Base-by-base conservation (phyloP, 1,140 invertebrate species). In the Plutomurus gul region DNA sequence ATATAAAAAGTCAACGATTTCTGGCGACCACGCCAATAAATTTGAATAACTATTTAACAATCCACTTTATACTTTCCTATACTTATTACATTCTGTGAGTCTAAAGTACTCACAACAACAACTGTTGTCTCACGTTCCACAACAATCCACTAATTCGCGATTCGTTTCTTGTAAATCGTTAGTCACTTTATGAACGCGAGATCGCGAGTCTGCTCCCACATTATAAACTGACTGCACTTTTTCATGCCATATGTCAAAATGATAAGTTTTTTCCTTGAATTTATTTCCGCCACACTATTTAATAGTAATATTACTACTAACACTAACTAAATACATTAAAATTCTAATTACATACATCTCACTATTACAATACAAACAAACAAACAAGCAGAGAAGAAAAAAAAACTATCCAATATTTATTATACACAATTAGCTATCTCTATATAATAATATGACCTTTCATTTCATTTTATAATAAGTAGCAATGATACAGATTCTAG, bases 11-110 rank as follows among this genome's bases (percentile, higher is more conserved):
- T 60, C 51, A n/a, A 60, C 13, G 25, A 33, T 65, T 65, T 56
- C 36, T 65, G 30, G 56, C 56, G 56, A 65, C 16, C 30, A 65
- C 56, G 56, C 56, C 56, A 65, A 33, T 65, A 65, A 65, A 65
- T 65, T 65, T 36, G 56, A 65, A 65, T 65, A n/a, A n/a, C n/a
- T n/a, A 65, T 65, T 65, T 65, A 33, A 30, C 56, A 30, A 65
- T 33, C 16, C 25, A 27, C 1, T 56, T 2, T 13, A 27, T 56
- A 30, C 49, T 27, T 13, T 27, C 7, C 20, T 56, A 25, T 51
- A 22, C 20, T 10, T 10, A 27, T n/a, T n/a, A n/a, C n/a, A n/a
- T n/a, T n/a, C n/a, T n/a, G n/a, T n/a, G n/a, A n/a, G n/a, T n/a
- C n/a, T n/a, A n/a, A n/a, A n/a, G n/a, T n/a, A n/a, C n/a, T n/a